Evolutionary conservation across 2,888 invertebrate genomes (phyloP).

Genomic region (Tenthredo livida): DNA sequence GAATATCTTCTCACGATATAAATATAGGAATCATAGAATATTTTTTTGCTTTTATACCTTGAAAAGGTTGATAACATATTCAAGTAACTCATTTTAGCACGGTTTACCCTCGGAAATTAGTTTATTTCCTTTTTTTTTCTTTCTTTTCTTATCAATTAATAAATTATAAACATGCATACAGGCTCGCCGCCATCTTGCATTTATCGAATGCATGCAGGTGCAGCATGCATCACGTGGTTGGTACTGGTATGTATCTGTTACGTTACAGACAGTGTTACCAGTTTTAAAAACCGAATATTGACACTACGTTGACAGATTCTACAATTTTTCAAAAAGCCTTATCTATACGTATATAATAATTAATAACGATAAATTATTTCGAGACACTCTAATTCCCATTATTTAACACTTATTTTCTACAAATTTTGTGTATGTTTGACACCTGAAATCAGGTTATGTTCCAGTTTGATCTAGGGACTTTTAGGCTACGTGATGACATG

Average conservation of each 20-base stretch:
- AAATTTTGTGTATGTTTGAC: background rate
- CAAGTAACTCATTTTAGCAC: slow-evolving; percentile 14
- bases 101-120: background rate
- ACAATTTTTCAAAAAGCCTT: background rate
- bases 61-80: slow-evolving; percentile 65
- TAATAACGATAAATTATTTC: background rate
- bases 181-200: background rate
- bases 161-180: background rate
- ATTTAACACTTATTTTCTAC: background rate
- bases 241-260: too few species aligned
- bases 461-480: background rate
- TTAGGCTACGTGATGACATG: background rate
- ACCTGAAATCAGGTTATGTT: background rate
- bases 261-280: background rate
- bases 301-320: background rate
- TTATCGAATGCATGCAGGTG: background rate
- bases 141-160: background rate
- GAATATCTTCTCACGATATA: background rate
- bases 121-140: background rate
- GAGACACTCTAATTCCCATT: background rate
- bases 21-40: background rate
- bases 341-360: background rate
- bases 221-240: too few species aligned
- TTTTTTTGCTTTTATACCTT: slow-evolving; percentile 61
- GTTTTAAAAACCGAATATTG: background rate